These are phyloP conservation scores for Paramuricea clavata DNA, from an alignment of 92 coral and sea anemone species.

Conservation along the genomic window DNA sequence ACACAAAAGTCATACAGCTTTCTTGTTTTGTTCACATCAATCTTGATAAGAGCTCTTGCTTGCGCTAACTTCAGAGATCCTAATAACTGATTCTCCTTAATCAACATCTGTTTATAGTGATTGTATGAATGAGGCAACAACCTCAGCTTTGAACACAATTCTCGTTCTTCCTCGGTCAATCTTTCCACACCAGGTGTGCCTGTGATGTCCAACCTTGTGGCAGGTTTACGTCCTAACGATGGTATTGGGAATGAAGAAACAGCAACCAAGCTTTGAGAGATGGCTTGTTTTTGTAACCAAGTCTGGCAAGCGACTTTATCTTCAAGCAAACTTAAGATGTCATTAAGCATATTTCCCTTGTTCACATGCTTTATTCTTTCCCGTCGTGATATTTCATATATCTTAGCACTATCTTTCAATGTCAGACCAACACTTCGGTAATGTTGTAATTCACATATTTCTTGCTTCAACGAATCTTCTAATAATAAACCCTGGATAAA, in stretches of 20 bases:
- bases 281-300: constrained; percentile 94
- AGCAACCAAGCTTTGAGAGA: constrained; percentile 66
- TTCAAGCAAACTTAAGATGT: constrained; percentile 62
- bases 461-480: constrained; percentile 82
- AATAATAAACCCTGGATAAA: constrained; percentile 87
- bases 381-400: constrained; percentile 17
- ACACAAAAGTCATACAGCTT: constrained; percentile 95
- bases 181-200: constrained; percentile 96
- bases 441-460: constrained; percentile 80
- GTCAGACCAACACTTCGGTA: constrained; percentile 90
- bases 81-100: constrained; percentile 81
- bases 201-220: constrained; percentile 88
- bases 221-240: constrained; percentile 93
- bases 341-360: constrained; percentile 33
- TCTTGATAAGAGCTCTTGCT: constrained; percentile 89
- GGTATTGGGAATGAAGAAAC: constrained; percentile 87
- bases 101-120: constrained; percentile 80
- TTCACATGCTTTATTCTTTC: constrained; percentile 24
- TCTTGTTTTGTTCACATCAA: constrained; percentile 98
- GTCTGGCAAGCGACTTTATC: constrained; percentile 90
- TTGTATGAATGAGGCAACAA: constrained; percentile 86
- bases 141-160: constrained; percentile 88
- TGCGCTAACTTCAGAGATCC: constrained; percentile 92
- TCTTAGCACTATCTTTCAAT: constrained; percentile 38
- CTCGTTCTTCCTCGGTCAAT: constrained; percentile 81